Base-by-base conservation (phyloP, 2,113 vertebrate species). In the Sphaerodactylus townsendi region DNA sequence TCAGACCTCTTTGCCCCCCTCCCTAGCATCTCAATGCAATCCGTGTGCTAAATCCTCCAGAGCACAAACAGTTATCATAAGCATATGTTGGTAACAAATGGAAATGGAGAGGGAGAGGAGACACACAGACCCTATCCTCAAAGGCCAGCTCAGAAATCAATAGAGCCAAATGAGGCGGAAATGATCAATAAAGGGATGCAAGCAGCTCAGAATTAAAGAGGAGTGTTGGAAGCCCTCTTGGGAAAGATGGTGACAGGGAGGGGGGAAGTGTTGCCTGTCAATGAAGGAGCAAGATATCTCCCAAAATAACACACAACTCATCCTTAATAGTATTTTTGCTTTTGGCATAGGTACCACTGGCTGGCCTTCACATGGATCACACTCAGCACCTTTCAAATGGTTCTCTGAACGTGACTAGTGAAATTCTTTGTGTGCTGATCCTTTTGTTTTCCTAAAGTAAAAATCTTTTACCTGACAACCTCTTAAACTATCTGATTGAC, bases 11-110 rank as follows among this genome's bases (percentile, higher is more conserved):
- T 69, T 19, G n/a, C 17, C 14, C 13, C 33, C 11, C 33, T 14
- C 8, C 65, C 19, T 37, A 30, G 8, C 35, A 17, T 7, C 4
- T 41, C 66, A 66, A 79, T 72, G 2, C 6, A 59, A 5, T 64
- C 46, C 33, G 50, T 53, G 35, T 5, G 0, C 44, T 62, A 30
- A 82, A 70, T 1, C 73, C 59, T 62, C 59, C 59, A 28, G 59
- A 62, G 59, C 82, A 82, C 23, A 70, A 92, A 83, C 19, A 85
- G 75, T 41, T 64, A 46, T 5, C 79, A 44, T 19, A 82, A 88
- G 44, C 87, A 89, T 87, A 90, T 10, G 90, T 87, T 13, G 53
- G 30, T 78, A 88, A 84, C 87, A 87, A 90, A 90, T 89, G 87
- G 82, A 82, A 83, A 83, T 77, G 90, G 72, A 71, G 28, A 77